A percentile compares a stretch with the other conserved stretches of the same genome.
Evolutionary conservation across 1,140 invertebrate species (phyloP).

Genomic region (Cherax quadricarinatus): DNA sequence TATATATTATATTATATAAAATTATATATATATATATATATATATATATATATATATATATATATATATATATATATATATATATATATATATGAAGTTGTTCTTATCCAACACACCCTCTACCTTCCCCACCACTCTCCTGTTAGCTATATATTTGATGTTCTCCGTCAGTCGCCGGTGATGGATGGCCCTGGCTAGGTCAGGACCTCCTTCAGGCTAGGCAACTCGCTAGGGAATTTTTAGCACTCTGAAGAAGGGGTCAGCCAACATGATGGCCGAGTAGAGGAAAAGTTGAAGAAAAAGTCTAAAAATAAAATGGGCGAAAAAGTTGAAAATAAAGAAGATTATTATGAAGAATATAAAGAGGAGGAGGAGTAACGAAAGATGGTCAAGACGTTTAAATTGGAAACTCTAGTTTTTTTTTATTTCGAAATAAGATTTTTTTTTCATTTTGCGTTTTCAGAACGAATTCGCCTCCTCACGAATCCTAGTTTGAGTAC

Average conservation of each 20-base stretch:
- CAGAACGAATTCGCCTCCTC: too few relatives aligned
- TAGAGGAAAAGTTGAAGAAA: neutral
- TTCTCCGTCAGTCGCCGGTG: neutral
- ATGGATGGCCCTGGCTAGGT: neutral
- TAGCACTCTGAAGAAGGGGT: neutral
- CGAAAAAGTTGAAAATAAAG: too few relatives aligned
- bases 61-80: neutral
- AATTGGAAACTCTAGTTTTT: too few relatives aligned
- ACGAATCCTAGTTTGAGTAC: too few relatives aligned
- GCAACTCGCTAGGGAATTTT: neutral
- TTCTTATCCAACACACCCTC: neutral
- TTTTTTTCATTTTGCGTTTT: too few relatives aligned
- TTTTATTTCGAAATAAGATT: too few relatives aligned
- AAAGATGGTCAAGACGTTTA: too few relatives aligned
- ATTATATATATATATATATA: conserved; percentile 13
- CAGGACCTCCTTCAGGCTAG: neutral
- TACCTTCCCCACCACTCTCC: neutral
- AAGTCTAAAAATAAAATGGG: neutral
- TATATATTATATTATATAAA: too few relatives aligned
- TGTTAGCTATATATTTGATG: conserved; percentile 5
- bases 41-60: neutral
- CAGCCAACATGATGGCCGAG: neutral
- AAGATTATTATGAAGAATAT: too few relatives aligned
- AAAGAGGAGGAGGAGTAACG: too few relatives aligned
- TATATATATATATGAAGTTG: neutral